phyloP scores from a whole-genome alignment of 2,113 vertebrate genomes.

The Malurus elegans region DNA sequence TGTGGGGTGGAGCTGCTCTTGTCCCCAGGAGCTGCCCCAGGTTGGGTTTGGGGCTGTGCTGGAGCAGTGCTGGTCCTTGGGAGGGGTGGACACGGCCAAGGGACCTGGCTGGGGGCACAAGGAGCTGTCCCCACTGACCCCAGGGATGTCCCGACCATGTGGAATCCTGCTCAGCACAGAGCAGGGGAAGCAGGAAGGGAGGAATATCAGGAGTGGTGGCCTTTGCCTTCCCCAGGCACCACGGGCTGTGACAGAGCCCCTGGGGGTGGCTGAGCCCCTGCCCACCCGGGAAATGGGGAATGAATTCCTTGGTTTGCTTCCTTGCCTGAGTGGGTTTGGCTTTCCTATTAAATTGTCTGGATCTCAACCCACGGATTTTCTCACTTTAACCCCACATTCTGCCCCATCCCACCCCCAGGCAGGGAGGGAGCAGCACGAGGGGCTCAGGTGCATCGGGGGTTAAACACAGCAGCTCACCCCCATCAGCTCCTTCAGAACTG shows the following conservation, averaged over 20 bases:
- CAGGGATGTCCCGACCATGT: not conserved
- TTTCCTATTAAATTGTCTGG: not conserved
- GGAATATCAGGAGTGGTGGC: not conserved
- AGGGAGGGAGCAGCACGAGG: not conserved
- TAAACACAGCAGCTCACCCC: not conserved
- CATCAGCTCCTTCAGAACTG: not conserved
- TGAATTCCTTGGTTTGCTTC: not conserved
- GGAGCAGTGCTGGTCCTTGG: not conserved
- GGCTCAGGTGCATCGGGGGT: not conserved
- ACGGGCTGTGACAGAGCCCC: not conserved
- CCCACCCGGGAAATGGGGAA: not conserved
- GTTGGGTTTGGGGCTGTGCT: not conserved
- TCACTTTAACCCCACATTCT: not conserved
- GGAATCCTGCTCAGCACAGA: not conserved
- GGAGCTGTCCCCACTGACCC: not conserved
- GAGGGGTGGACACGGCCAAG: not conserved
- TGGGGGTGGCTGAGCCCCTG: not conserved
- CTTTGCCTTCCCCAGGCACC: not conserved
- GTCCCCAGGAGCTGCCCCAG: not conserved
- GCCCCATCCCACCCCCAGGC: not conserved
- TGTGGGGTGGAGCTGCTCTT: not conserved
- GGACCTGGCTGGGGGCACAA: not conserved
- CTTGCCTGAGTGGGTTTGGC: not conserved
- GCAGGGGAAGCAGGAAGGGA: not conserved
- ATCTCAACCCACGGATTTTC: not conserved